These are phyloP conservation scores for Schizopygopsis malacanthus DNA, from an alignment of 2,797 vertebrate genomes.

Conservation along the genomic window DNA sequence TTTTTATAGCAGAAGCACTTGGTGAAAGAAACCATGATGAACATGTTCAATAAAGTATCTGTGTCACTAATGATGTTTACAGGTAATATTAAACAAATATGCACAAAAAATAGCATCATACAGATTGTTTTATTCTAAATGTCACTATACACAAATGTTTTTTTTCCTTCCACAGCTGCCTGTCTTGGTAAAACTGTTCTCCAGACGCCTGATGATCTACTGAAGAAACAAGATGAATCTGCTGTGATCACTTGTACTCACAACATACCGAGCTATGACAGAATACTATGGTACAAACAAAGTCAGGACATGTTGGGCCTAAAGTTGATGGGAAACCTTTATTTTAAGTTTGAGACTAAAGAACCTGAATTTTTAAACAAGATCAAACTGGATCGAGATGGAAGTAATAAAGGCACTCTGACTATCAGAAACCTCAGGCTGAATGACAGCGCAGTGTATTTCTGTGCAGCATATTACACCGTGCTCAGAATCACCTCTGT, in stretches of 20 bases:
- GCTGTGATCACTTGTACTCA: slow-evolving; percentile 46
- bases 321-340: slow-evolving; percentile 39
- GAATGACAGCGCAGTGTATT: too few species aligned
- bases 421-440: neutral
- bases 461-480: too few species aligned
- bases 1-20: neutral
- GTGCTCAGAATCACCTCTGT: neutral
- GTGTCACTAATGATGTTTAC: neutral
- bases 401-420: neutral
- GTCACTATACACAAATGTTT: neutral
- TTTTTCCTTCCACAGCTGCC: neutral
- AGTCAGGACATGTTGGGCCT: neutral
- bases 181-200: neutral
- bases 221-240: neutral
- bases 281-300: slow-evolving; percentile 44
- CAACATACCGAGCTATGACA: neutral
- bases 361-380: slow-evolving; percentile 25
- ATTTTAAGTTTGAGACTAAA: accelerated
- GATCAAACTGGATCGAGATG: slow-evolving; percentile 37
- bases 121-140: neutral
- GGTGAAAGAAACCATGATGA: neutral
- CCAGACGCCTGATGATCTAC: slow-evolving; percentile 39
- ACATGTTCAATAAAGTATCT: neutral
- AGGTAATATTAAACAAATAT: neutral
- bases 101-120: neutral